Evolutionary conservation across 1,140 invertebrate genomes (phyloP).

Genomic region (Lepidurus apus): DNA sequence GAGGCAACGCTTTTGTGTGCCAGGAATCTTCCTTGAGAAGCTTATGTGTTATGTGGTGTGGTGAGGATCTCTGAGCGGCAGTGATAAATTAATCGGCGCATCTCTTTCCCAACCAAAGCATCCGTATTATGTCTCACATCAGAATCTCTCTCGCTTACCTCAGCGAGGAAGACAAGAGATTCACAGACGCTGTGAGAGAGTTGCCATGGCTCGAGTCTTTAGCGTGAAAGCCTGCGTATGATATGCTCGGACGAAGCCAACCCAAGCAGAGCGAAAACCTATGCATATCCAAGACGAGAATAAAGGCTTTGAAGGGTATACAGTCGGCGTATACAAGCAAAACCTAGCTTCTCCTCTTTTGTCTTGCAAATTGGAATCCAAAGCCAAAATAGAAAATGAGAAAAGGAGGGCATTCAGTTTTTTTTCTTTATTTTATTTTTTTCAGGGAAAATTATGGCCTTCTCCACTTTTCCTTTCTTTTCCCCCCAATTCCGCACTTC

Average conservation of each 20-base stretch:
- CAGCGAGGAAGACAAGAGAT: not conserved
- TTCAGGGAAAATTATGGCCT: not conserved
- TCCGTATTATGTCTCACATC: not conserved
- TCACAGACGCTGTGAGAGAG: not conserved
- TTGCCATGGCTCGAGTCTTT: not conserved
- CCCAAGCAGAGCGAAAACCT: not conserved
- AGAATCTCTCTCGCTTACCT: not conserved
- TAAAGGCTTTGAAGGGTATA: not conserved
- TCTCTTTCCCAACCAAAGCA: conserved; percentile 12
- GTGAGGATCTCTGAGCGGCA: not conserved
- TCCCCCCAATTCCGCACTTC: not conserved
- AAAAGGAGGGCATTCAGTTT: not conserved
- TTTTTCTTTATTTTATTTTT: too few relatives aligned
- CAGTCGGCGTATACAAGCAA: not conserved
- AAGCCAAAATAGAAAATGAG: not conserved
- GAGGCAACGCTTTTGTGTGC: conserved; percentile 1
- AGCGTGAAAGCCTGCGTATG: conserved; percentile 14
- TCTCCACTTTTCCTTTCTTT: not conserved
- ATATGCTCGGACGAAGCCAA: conserved; percentile 1
- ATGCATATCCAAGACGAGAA: not conserved
- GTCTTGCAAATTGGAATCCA: conserved; percentile 9
- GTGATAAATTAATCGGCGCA: conserved; percentile 14
- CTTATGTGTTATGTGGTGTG: not conserved
- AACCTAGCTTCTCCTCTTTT: not conserved
- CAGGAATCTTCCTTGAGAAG: conserved; percentile 1